Percentiles rank a stretch among this genome's conserved stretches.
Conservation (phyloP, 2,888 invertebrate species). For the Heteromurus nitidus region DNA sequence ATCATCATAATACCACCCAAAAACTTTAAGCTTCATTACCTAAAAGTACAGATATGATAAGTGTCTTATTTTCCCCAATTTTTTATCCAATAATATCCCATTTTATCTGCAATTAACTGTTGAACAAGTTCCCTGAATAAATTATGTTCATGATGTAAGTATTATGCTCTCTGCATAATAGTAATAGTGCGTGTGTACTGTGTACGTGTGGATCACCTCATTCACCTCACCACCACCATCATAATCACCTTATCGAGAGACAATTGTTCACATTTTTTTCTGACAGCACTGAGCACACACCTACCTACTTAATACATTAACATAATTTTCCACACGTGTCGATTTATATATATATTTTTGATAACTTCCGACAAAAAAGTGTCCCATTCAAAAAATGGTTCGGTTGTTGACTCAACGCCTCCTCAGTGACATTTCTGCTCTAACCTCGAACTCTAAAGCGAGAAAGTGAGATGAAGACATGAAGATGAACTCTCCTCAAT, state of each 20-base stretch:
- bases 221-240: not conserved
- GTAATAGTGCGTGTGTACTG: no score
- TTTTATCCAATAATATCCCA: no score
- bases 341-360: not conserved
- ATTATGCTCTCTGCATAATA: no score
- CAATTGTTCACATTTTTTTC: not conserved
- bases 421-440: not conserved
- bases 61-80: no score
- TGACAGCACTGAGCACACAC: not conserved
- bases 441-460: constrained; percentile 6
- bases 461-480: not conserved
- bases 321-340: not conserved
- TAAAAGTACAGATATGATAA: no score
- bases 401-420: constrained; percentile 31
- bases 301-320: not conserved
- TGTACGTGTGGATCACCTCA: no score
- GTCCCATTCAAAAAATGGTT: no score
- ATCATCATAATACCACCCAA: no score
- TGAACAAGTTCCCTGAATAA: no score
- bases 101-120: no score
- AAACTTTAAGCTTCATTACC: no score
- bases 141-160: constrained; percentile 38
- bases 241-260: constrained; percentile 6
- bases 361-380: no score
- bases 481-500: not conserved